These are phyloP conservation scores for Danio jaintianensis DNA, from an alignment of 2,797 vertebrate species.

Conservation along the genomic window DNA sequence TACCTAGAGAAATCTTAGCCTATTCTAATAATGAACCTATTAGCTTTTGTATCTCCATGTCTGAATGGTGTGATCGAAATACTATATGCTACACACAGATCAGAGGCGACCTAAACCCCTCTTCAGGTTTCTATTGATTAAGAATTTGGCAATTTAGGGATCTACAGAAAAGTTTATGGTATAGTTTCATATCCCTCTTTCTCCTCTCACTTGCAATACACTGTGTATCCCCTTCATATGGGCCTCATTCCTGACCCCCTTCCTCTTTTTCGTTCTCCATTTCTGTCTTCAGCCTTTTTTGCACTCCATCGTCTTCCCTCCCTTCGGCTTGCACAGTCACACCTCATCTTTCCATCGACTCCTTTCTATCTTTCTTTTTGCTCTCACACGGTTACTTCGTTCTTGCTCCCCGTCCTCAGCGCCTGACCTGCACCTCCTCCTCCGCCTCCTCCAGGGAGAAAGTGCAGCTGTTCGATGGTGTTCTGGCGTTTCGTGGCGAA, in stretches of 20 bases:
- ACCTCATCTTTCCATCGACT: conserved; percentile 42
- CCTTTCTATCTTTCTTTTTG: conserved; percentile 33
- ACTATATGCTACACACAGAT: conserved; percentile 62
- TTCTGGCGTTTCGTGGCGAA: conserved; percentile 88
- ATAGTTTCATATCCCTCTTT: conserved; percentile 40
- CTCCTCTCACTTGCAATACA: conserved; percentile 27
- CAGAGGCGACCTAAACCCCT: conserved; percentile 59
- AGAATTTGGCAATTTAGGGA: conserved; percentile 52
- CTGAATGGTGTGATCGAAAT: conserved; percentile 62
- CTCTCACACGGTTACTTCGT: conserved; percentile 89
- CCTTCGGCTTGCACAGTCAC: conserved; percentile 40
- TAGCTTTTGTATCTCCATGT: conserved; percentile 65
- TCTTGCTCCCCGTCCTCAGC: conserved; percentile 90
- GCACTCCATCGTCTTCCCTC: conserved; percentile 28
- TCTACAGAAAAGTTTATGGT: conserved; percentile 34
- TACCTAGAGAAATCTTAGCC: conserved; percentile 29
- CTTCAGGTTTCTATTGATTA: conserved; percentile 55
- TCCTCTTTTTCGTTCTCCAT: neutral
- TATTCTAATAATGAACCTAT: conserved; percentile 62
- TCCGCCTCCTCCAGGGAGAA: conserved; percentile 85
- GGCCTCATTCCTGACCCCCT: conserved; percentile 18
- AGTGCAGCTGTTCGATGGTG: conserved; percentile 92
- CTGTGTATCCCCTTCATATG: conserved; percentile 17
- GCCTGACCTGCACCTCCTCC: conserved; percentile 71
- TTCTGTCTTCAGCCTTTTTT: neutral